These are phyloP conservation scores for Lucifuga dentata DNA, from an alignment of 2,113 vertebrate genomes.

Conservation along the genomic window DNA sequence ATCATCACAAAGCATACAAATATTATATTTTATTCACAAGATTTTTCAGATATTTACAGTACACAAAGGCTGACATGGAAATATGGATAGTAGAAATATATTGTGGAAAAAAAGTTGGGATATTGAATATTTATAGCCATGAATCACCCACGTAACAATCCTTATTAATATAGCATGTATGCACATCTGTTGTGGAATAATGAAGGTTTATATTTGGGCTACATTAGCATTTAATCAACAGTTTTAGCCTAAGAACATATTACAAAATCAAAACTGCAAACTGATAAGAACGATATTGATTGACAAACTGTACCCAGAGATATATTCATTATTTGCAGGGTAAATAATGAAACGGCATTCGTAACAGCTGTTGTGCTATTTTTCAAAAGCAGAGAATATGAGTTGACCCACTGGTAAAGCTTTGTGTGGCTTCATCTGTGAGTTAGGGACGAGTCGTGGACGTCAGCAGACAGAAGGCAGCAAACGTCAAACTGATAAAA, in stretches of 20 bases:
- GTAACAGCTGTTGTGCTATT: conserved; percentile 29
- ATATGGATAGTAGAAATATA: conserved; percentile 23
- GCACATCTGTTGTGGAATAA: not conserved
- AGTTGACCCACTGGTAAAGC: not conserved
- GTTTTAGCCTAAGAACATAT: not conserved
- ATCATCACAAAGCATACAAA: conserved; percentile 25
- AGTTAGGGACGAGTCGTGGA: not conserved
- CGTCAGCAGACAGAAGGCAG: conserved; percentile 43
- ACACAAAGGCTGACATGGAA: conserved; percentile 8
- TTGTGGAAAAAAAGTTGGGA: conserved; percentile 1
- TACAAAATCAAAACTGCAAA: conserved; percentile 1
- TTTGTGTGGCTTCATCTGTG: not conserved
- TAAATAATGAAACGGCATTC: not conserved
- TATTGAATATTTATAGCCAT: conserved; percentile 13
- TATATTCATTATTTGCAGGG: not conserved
- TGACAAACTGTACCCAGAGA: not conserved
- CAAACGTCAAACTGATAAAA: conserved; percentile 45
- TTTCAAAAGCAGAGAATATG: not conserved
- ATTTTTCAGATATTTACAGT: conserved; percentile 27
- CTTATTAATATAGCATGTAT: not conserved
- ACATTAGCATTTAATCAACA: conserved; percentile 1
- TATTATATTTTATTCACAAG: conserved; percentile 55
- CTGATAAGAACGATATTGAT: not conserved
- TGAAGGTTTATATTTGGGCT: not conserved
- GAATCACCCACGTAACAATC: not conserved